Evolutionary conservation across 2,113 vertebrate species (phyloP).

Genomic region (Mastomys coucha): DNA sequence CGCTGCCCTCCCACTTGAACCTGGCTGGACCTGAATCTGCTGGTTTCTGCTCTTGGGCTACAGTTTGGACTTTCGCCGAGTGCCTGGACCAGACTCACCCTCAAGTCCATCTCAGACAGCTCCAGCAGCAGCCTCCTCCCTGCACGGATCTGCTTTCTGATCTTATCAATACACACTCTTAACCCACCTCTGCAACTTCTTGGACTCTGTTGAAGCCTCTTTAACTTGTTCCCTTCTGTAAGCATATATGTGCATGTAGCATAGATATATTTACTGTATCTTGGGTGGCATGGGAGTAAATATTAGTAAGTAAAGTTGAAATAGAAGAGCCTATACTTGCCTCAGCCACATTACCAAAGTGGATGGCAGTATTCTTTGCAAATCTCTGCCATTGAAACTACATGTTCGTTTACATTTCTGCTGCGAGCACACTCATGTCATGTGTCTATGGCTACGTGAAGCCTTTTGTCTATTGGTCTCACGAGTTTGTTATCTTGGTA

Average conservation of each 20-base stretch:
- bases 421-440: background rate
- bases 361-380: background rate
- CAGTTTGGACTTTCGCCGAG: too few relatives aligned
- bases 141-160: too few relatives aligned
- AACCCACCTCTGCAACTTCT: background rate
- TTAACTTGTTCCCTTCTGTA: background rate
- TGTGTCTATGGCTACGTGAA: background rate
- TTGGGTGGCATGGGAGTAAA: background rate
- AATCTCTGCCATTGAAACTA: background rate
- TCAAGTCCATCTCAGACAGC: background rate
- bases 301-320: background rate
- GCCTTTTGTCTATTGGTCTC: background rate
- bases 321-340: background rate
- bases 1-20: background rate
- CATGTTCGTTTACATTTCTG: background rate
- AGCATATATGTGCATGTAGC: too few relatives aligned
- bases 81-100: background rate
- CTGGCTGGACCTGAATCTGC: background rate
- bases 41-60: too few relatives aligned
- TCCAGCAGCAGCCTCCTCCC: background rate
- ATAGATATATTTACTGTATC: background rate
- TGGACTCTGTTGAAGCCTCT: background rate
- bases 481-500: background rate
- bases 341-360: background rate
- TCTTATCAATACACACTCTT: background rate